Conservation (phyloP, 2,888 invertebrate genomes). For the Onchidella celtica region DNA sequence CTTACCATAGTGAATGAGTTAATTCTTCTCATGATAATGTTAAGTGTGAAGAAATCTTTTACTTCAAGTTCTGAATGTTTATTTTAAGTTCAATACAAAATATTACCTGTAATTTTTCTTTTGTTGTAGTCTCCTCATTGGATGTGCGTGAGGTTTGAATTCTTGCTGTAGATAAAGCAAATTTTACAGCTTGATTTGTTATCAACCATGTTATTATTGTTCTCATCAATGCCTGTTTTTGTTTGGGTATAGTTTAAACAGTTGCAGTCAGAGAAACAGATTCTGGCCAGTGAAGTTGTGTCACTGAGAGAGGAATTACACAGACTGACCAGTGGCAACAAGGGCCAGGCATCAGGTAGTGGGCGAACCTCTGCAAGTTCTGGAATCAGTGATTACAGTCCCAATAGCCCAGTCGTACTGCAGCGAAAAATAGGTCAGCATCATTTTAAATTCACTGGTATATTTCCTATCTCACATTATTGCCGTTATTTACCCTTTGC, state of each 20-base stretch:
- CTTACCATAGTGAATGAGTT: too few species aligned
- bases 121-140: too few species aligned
- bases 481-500: too few species aligned
- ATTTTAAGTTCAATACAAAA: too few species aligned
- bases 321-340: conserved; percentile 32
- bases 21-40: too few species aligned
- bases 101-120: too few species aligned
- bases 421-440: conserved; percentile 74
- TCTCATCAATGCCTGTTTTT: too few species aligned
- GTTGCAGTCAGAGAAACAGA: conserved; percentile 74
- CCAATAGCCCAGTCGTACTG: conserved; percentile 69
- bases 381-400: conserved; percentile 67
- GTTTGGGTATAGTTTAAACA: conserved; percentile 57
- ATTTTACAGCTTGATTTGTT: neutral
- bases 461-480: too few species aligned
- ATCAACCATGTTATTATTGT: neutral
- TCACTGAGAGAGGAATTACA: conserved; percentile 65
- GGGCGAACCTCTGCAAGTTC: conserved; percentile 40
- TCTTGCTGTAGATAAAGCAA: neutral
- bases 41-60: too few species aligned
- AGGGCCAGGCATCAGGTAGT: neutral
- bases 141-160: too few species aligned
- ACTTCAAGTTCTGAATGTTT: too few species aligned
- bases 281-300: conserved; percentile 71
- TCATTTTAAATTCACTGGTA: too few species aligned